Base-by-base conservation (phyloP, 2,797 vertebrate species). In the Delichon dasypus region DNA sequence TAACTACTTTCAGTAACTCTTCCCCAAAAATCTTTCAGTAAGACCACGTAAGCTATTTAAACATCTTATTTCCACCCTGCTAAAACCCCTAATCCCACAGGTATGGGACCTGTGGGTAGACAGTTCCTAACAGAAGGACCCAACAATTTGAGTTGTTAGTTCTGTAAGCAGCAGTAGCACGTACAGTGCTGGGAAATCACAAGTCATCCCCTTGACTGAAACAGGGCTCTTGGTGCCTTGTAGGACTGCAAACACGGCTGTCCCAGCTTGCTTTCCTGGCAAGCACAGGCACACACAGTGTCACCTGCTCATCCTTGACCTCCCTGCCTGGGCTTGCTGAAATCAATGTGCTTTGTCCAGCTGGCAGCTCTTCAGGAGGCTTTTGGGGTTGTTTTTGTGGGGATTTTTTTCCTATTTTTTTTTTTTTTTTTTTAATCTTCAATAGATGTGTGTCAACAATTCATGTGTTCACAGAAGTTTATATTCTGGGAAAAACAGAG, bases 401-500 rank as follows among this genome's bases (percentile, higher is more conserved):
- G 17, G 5, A 20, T 38, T 38, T 38, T 38, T 38, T 38, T 38
- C 36, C 36, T 38, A 38, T n/a, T n/a, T 44, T 13, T 30, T 5
- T 14, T 7, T 25, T 13, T 7, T 16, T 23, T 16, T 34, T 34
- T 29, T 18, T 1, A 4, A 22, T 5, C 7, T 55, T 34, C 61
- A 66, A 0, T 36, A 71, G 50, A 23, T 42, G 6, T 83, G 18
- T 85, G 85, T 84, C 70, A 88, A 53, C 64, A 67, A 6, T 25
- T 79, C n/a, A 3, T 13, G 30, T 84, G 73, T 84, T 90, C 64
- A 48, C 45, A 48, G 64, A 94, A 64, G 71, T 65, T 54, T 54
- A 55, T 88, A 1, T 96, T 94, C 94, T 79, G 87, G 92, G 82
- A 94, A 94, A 45, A 83, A 5, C 7, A 16, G 55, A 32, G 40